Conservation (phyloP, 2,888 invertebrate genomes). For the Campoplex capitator region DNA sequence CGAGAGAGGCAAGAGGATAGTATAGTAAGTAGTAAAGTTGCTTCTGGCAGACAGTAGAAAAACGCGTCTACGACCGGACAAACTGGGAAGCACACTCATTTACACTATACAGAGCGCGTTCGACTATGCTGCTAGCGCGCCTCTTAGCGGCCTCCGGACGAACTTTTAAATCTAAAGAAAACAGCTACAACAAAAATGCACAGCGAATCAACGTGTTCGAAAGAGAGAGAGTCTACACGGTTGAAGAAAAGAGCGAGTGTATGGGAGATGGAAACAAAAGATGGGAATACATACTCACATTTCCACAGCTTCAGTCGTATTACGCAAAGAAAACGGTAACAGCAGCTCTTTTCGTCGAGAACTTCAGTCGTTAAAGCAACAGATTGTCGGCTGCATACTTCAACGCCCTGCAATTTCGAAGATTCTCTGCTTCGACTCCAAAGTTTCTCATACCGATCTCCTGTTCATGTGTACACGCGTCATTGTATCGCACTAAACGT, state of each 20-base stretch:
- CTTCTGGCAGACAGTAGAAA: slow-evolving; percentile 71
- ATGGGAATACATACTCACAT: slow-evolving; percentile 60
- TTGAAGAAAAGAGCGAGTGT: slow-evolving; percentile 11
- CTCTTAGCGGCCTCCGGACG: slow-evolving; percentile 48
- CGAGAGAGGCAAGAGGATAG: slow-evolving; percentile 36
- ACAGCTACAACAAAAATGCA: slow-evolving; percentile 60
- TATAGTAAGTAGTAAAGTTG: slow-evolving; percentile 72
- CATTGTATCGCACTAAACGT: slow-evolving; percentile 14
- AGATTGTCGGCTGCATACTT: slow-evolving; percentile 65
- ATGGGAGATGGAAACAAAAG: slow-evolving; percentile 31
- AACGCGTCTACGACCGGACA: slow-evolving; percentile 73
- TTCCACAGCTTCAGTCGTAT: slow-evolving; percentile 68
- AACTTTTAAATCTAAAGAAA: slow-evolving; percentile 69
- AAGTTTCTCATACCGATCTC: slow-evolving; percentile 62
- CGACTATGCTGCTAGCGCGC: slow-evolving; percentile 20
- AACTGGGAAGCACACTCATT: slow-evolving; percentile 72
- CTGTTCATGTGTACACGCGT: not conserved
- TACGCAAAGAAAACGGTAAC: slow-evolving; percentile 67
- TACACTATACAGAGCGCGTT: slow-evolving; percentile 67
- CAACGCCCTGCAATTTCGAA: slow-evolving; percentile 62
- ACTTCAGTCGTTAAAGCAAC: slow-evolving; percentile 71
- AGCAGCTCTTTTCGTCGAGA: slow-evolving; percentile 57
- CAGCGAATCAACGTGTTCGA: slow-evolving; percentile 59
- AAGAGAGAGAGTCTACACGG: slow-evolving; percentile 1
- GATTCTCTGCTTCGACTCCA: slow-evolving; percentile 13